Evolutionary conservation across 35 echinoderm and acorn worm species (phyloP), one percentile per base, ranked within the genome.

Genomic region (Heliocidaris erythrogramma): DNA sequence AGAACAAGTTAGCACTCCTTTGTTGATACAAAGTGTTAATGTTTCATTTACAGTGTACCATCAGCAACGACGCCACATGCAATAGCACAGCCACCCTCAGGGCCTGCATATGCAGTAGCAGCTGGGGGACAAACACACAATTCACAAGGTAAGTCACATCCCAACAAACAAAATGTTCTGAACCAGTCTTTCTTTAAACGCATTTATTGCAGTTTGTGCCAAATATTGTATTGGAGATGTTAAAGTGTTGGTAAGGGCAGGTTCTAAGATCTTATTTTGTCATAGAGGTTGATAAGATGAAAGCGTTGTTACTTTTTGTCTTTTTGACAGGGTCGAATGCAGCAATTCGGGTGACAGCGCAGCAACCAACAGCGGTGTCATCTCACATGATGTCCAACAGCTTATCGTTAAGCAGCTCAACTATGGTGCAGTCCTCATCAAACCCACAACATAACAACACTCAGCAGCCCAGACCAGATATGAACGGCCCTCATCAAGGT

Each of bases 61-160:
- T 88, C 90, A 90, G 30, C 93, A 30, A 88, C 94, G 86, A 95
- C 97, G 87, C 95, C 94, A 59, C 98, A 99, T 94, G 96, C 98
- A 95, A 96, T 99, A 97, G 98, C 98, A 93, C 97, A 97, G 90
- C 98, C 98, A 49, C 98, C 98, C 30, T 92, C 95, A 95, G 98
- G 98, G 60, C 98, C 98, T 96, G 98, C 98, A 2, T 99, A 99
- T 96, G 94, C 98, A 42, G 97, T 99, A 85, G 98, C 98, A 96
- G 98, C 97, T 92, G 96, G 98, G 87, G 96, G 96, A 85, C 90
- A 97, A 30, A 90, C 95, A 99, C 86, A 97, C 88, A 99, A 89
- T 87, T 97, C 96, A 97, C 98, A 99, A 99, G 98, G 98, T 99
- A 49, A 35, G 87, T 78, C 27, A 27, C 17, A 18, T 21, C 65